These are phyloP conservation scores for Scalopus aquaticus DNA, from an alignment of 2,113 vertebrate genomes.

Conservation along the genomic window DNA sequence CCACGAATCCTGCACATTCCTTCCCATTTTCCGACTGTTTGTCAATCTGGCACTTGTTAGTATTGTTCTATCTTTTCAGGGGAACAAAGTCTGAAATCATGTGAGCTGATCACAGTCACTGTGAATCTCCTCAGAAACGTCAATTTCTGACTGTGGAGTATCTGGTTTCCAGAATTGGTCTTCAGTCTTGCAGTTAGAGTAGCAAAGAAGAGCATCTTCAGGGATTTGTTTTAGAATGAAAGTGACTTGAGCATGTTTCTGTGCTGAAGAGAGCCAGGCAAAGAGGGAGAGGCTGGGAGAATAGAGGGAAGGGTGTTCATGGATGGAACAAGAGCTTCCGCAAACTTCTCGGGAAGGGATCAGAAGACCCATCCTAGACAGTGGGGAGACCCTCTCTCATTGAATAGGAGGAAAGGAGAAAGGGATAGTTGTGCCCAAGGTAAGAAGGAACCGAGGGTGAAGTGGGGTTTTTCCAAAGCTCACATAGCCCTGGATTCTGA, in stretches of 20 bases:
- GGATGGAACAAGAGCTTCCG: background rate
- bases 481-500: background rate
- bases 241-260: background rate
- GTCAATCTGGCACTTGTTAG: background rate
- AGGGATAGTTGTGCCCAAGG: background rate
- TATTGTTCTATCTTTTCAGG: background rate
- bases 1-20: background rate
- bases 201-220: background rate
- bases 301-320: background rate
- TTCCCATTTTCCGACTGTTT: background rate
- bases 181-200: background rate
- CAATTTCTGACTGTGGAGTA: background rate
- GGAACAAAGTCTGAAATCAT: background rate
- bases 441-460: rapidly evolving
- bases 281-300: background rate
- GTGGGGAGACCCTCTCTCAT: background rate
- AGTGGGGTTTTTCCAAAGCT: background rate
- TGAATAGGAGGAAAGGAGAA: background rate
- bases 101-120: background rate
- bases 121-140: background rate
- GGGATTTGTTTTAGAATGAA: background rate
- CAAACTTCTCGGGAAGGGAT: background rate
- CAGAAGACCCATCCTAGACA: background rate
- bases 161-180: background rate
- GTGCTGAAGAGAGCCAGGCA: background rate